phyloP scores from a whole-genome alignment of 2,888 invertebrate species.

The Drosophila diplacantha region DNA sequence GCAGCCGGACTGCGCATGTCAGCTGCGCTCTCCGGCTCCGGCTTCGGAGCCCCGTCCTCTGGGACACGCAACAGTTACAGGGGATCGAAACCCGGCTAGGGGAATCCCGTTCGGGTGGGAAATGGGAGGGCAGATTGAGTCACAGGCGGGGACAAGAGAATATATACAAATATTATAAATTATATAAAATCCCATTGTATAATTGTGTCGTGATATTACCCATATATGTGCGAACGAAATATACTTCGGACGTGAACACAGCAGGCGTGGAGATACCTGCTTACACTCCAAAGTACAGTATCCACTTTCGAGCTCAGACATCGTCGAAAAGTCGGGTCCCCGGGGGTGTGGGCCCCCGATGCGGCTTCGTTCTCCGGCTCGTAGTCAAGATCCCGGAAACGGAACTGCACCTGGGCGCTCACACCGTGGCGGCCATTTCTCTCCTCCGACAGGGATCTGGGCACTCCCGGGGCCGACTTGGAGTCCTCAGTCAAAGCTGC shows the following conservation, averaged over 20 bases:
- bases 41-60: background rate
- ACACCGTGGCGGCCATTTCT: constrained; percentile 84
- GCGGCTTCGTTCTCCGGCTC: constrained; percentile 73
- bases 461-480: constrained; percentile 72
- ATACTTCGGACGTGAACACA: too few species aligned
- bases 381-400: constrained; percentile 72
- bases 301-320: constrained; percentile 79
- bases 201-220: too few species aligned
- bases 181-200: too few species aligned
- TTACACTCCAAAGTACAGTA: constrained; percentile 14
- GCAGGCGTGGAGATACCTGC: constrained; percentile 30
- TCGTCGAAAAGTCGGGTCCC: constrained; percentile 86
- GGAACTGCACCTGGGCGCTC: constrained; percentile 80
- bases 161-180: too few species aligned
- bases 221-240: too few species aligned
- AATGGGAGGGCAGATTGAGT: background rate
- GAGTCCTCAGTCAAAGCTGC: constrained; percentile 79
- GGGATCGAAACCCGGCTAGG: constrained; percentile 20
- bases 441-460: constrained; percentile 79
- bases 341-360: constrained; percentile 84
- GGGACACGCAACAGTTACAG: constrained; percentile 6
- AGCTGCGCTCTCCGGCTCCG: background rate
- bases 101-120: background rate
- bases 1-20: constrained; percentile 50
- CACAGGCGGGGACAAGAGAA: background rate